Base-by-base conservation (phyloP, 2,113 vertebrate species). In the Odobenus rosmarus region DNA sequence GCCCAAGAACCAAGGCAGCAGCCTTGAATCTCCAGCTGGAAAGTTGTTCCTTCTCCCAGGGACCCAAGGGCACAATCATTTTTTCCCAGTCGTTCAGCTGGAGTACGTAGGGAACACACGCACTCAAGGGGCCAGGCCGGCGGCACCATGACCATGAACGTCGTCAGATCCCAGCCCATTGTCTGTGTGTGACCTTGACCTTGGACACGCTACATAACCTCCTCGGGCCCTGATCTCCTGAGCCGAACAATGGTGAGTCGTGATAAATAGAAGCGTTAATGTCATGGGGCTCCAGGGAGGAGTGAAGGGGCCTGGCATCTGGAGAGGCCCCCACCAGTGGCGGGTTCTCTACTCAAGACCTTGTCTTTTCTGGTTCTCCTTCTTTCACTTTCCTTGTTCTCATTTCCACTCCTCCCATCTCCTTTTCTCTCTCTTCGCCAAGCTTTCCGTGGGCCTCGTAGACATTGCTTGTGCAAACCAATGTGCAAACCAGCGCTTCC, bases 291-390 rank as follows among this genome's bases (percentile, higher is more conserved):
- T 49, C 31, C 26, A n/a, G 31, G 86, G 39, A 39, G 21, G 18
- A 39, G 21, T 1, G 33, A 19, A 9, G 16, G 24, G 2, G 4
- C 11, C 13, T 8, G 61, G 13, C 1, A 12, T 33, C 21, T 8
- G 2, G 21, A 46, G 59, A 57, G 77, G 14, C 36, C 11, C 24
- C 46, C 4, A 42, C 11, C 13, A 24, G 36, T 4, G 33, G 13
- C 1, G 23, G 7, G 6, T 46, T 46, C 72, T 76, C 39, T 46
- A 28, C 28, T 51, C 76, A 26, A 51, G 76, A 10, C 28, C 76
- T 16, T 13, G 4, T 13, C 36, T 39, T 15, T 36, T 59, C 69
- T 15, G 31, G 1, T 13, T 31, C 28, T 10, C 16, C 7, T 10
- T 18, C 13, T 21, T 31, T 36, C 31, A 14, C 18, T 49, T 42